Percentiles rank a stretch among this genome's conserved stretches.
These are phyloP conservation scores for Sanderia malayensis DNA, from an alignment of 30 jellyfish, hydroid and myxozoan species.

Conservation along the genomic window DNA sequence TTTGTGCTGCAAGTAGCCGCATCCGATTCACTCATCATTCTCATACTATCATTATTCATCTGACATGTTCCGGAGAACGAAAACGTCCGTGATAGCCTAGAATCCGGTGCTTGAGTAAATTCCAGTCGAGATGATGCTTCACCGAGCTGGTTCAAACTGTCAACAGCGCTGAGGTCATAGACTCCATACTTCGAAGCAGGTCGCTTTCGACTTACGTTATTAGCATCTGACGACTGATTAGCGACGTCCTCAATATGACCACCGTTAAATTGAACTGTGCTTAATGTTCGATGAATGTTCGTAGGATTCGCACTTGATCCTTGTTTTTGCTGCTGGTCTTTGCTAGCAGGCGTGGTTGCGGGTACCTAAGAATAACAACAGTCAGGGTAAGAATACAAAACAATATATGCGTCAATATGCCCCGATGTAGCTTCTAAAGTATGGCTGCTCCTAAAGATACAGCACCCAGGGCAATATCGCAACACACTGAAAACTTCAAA, in stretches of 20 bases:
- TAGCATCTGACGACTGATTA: constrained; percentile 1
- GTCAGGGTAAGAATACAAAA: too few relatives aligned
- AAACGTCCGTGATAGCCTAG: constrained; percentile 30
- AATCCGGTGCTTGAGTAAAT: background rate
- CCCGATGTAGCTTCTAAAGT: too few relatives aligned
- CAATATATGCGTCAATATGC: too few relatives aligned
- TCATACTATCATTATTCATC: background rate
- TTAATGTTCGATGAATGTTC: background rate
- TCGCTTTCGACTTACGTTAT: constrained; percentile 16
- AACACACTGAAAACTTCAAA: too few relatives aligned
- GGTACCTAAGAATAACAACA: background rate
- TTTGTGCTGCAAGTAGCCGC: constrained; percentile 4
- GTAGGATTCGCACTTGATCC: background rate
- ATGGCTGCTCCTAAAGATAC: too few relatives aligned
- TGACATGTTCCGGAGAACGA: constrained; percentile 55
- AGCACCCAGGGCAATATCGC: too few relatives aligned
- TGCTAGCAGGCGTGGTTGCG: background rate
- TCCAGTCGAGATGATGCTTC: background rate
- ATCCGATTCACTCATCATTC: background rate
- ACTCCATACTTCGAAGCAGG: constrained; percentile 61
- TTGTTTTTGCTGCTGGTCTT: background rate
- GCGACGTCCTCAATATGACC: background rate
- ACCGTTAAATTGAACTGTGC: constrained; percentile 6
- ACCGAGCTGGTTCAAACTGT: background rate
- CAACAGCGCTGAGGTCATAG: constrained; percentile 8